Evolutionary conservation across 2,797 vertebrate species (phyloP), one percentile per base, ranked within the genome.

Genomic region (Acanthis flammea): DNA sequence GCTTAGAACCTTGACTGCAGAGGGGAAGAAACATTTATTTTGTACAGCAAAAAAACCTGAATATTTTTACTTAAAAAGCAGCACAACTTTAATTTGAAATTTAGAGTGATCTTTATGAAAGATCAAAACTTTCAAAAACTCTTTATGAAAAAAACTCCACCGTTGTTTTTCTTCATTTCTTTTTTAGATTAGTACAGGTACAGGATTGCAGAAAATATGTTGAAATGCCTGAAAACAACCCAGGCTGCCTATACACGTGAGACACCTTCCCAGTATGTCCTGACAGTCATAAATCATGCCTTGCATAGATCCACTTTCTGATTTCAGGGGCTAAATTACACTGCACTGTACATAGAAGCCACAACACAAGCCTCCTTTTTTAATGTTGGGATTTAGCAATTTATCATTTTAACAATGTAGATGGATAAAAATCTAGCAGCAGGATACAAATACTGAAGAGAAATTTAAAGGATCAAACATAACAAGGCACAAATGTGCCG

Each of bases 241-340:
- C 62, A 68, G 24, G 19, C 7, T 60, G 10, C 7, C 23, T 13
- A 6, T 4, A 51, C 8, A 44, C 0, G 0, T 22, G 8, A n/a
- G 39, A 45, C 3, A 30, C 3, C 5, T 39, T 53, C 47, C 11
- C 19, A n/a, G 23, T 21, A 8, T 68, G 39, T 17, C 54, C 45
- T 53, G 19, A 39, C 6, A 45, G 33, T 7, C 24, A 45, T 9
- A 39, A 44, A 10, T 45, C 16, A 14, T 39, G n/a, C 21, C 8
- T 33, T 53, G 13, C 3, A 21, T 21, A 10, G 24, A 14, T 39
- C 13, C 7, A 45, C 3, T 45, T 53, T 30, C 45, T 45, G 14
- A 39, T 60, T 76, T 67, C 28, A 60, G n/a, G 12, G 16, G 8
- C 28, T 45, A 53, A 33, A 45, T 45, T n/a, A 33, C 39, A 21